Evolutionary conservation across 2,888 invertebrate genomes (phyloP).

Genomic region (Ischnura elegans): DNA sequence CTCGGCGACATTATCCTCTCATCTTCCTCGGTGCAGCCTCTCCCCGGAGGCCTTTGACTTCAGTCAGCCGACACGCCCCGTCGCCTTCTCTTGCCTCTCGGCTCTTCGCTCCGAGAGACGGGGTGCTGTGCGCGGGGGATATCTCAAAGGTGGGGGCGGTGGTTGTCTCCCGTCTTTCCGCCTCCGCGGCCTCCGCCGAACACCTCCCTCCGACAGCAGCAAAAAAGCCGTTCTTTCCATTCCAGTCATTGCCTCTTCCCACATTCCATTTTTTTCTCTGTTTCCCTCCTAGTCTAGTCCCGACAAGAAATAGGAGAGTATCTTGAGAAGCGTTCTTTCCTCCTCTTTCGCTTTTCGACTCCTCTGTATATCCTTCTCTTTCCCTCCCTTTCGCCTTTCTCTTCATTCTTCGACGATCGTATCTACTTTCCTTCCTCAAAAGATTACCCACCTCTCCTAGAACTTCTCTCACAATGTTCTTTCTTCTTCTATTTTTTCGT

Average conservation of each 20-base stretch:
- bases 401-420: not conserved
- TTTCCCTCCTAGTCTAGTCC: not conserved
- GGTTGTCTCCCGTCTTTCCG: too few relatives aligned
- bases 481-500: too few relatives aligned
- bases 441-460: too few relatives aligned
- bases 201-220: not conserved
- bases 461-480: too few relatives aligned
- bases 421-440: too few relatives aligned
- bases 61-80: not conserved
- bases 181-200: not conserved
- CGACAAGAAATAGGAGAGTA: not conserved
- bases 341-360: not conserved
- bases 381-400: not conserved
- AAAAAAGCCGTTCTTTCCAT: not conserved
- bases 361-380: not conserved
- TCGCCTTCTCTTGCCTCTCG: conserved; percentile 23
- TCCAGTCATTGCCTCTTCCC: not conserved
- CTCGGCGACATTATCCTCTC: not conserved
- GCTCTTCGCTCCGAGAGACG: not conserved
- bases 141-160: not conserved
- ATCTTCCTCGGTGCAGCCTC: not conserved
- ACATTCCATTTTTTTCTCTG: not conserved
- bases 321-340: not conserved
- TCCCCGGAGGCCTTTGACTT: conserved; percentile 16
- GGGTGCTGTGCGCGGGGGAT: too few relatives aligned